Evolutionary conservation across 2,113 vertebrate species (phyloP).

Genomic region (Potamarius usumacintae): DNA sequence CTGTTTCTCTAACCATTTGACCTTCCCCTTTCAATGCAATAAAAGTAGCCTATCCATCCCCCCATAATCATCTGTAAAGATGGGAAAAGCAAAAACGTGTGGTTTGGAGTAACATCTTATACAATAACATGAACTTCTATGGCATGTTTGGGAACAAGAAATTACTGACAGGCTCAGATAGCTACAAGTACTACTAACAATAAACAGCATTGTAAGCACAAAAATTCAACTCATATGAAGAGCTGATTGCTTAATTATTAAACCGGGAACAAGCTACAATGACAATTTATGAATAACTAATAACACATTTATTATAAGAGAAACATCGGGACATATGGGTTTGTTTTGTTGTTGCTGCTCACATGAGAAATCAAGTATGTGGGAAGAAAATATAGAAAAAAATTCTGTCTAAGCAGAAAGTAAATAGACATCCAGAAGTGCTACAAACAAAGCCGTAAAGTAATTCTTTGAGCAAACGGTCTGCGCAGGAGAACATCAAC

Average conservation of each 20-base stretch:
- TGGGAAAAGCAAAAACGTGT: neutral
- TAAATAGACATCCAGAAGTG: conserved; percentile 22
- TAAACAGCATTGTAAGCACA: neutral
- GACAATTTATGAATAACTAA: neutral
- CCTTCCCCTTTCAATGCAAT: too few relatives aligned
- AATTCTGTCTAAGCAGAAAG: neutral
- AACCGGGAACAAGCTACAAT: neutral
- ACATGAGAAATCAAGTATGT: neutral
- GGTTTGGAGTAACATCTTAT: neutral
- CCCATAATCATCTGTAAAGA: neutral
- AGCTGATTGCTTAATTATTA: neutral
- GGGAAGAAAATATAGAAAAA: neutral
- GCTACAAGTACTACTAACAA: neutral
- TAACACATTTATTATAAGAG: conserved; percentile 4
- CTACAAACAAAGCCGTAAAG: conserved; percentile 19
- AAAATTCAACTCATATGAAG: neutral
- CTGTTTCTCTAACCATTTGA: too few relatives aligned
- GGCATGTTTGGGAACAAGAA: conserved; percentile 13
- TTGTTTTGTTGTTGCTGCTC: neutral
- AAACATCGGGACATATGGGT: neutral
- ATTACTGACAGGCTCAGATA: neutral
- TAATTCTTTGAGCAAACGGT: conserved; percentile 22
- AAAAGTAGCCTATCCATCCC: too few relatives aligned
- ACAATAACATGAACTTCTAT: neutral
- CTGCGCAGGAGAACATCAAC: neutral